phyloP scores from a whole-genome alignment of 2,888 invertebrate genomes.

The Phyto melanocephala region DNA sequence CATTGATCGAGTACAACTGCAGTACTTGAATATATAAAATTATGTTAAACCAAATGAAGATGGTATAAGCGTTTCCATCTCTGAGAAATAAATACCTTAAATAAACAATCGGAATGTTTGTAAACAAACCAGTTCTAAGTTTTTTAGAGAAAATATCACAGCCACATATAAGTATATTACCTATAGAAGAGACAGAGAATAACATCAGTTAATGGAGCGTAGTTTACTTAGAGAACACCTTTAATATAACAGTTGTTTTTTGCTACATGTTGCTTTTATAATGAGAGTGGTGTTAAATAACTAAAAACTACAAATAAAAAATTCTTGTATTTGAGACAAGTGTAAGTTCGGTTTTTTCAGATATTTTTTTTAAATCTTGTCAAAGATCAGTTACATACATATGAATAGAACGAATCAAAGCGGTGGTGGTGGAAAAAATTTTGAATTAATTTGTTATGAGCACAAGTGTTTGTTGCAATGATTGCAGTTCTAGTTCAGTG shows the following conservation, averaged over 20 bases:
- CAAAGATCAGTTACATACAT: slow-evolving; percentile 56
- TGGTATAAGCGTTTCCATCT: too few relatives aligned
- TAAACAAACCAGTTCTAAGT: slow-evolving; percentile 41
- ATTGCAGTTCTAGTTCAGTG: background rate
- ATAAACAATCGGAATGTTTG: slow-evolving; percentile 29
- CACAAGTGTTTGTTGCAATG: slow-evolving; percentile 9
- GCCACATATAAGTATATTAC: background rate
- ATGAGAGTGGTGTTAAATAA: slow-evolving; percentile 18
- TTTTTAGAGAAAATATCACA: background rate
- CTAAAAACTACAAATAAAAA: background rate
- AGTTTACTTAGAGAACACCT: background rate
- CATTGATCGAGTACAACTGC: too few relatives aligned
- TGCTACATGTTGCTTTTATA: background rate
- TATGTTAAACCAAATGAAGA: too few relatives aligned
- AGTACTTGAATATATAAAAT: too few relatives aligned
- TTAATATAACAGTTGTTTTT: slow-evolving; percentile 28
- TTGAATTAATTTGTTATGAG: slow-evolving; percentile 5
- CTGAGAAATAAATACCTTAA: background rate
- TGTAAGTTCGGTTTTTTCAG: background rate
- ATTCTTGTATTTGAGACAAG: slow-evolving; percentile 31
- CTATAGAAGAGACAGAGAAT: background rate
- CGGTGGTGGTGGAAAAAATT: background rate
- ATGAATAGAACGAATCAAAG: background rate
- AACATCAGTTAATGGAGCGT: slow-evolving; percentile 8
- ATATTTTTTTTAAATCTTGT: slow-evolving; percentile 34